phyloP scores from a whole-genome alignment of 2,797 vertebrate species.

The Kryptopterus vitreolus region DNA sequence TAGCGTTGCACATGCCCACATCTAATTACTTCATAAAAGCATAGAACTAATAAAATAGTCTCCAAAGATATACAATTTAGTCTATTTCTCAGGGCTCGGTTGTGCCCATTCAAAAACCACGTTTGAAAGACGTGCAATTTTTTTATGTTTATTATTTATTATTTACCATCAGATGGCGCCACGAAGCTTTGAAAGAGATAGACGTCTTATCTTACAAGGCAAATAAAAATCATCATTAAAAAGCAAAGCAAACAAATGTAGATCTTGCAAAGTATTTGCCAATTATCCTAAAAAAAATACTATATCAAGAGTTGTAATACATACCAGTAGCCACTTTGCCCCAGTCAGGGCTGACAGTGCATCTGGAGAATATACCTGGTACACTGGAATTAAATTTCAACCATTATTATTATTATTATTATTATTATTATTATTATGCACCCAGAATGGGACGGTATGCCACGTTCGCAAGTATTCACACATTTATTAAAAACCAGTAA shows the following conservation, averaged over 20 bases:
- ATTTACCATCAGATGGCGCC: constrained; percentile 6
- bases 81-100: not conserved
- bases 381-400: not conserved
- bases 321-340: not conserved
- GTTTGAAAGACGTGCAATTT: not conserved
- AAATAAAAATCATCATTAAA: not conserved
- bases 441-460: not conserved
- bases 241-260: not conserved
- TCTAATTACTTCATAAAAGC: not conserved
- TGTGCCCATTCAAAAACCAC: not conserved
- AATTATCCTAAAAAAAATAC: not conserved
- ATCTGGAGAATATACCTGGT: not conserved
- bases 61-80: not conserved
- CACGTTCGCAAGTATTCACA: not conserved
- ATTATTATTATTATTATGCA: no score
- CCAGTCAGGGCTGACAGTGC: not conserved
- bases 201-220: not conserved
- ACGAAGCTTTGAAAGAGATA: not conserved
- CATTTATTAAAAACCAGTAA: not conserved
- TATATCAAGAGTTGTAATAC: no score
- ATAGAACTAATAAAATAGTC: not conserved
- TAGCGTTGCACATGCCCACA: not conserved
- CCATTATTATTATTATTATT: no score
- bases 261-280: not conserved
- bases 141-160: not conserved